Evolutionary conservation across 2,797 vertebrate species (phyloP).

Genomic region (Cirrhinus molitorella): DNA sequence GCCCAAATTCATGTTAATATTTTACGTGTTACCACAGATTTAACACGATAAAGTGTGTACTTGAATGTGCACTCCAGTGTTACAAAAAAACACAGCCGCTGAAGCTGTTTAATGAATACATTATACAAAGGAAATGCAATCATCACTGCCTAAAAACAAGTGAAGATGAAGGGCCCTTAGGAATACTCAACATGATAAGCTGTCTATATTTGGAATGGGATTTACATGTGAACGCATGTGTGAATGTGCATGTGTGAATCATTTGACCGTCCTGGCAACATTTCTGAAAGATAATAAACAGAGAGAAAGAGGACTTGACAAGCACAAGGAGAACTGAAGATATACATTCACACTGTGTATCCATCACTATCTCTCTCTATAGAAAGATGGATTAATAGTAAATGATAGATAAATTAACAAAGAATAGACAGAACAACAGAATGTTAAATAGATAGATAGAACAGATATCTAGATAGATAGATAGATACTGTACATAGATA

Average conservation of each 20-base stretch:
- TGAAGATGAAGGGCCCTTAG: background rate
- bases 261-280: background rate
- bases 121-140: background rate
- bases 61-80: conserved; percentile 11
- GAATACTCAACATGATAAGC: conserved; percentile 21
- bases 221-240: conserved; percentile 37
- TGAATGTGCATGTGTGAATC: conserved; percentile 33
- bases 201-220: conserved; percentile 22
- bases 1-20: conserved; percentile 75
- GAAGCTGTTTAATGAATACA: conserved; percentile 19
- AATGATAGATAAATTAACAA: background rate
- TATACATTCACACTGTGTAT: background rate
- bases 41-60: conserved; percentile 58
- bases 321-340: background rate
- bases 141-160: conserved; percentile 1
- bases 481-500: background rate
- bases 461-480: background rate
- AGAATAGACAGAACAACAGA: background rate
- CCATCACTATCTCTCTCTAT: background rate
- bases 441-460: background rate
- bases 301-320: background rate
- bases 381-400: background rate
- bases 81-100: conserved; percentile 1
- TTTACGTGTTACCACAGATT: conserved; percentile 67
- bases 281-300: background rate